A percentile compares a stretch with the other conserved stretches of the same genome.
Evolutionary conservation across 2,888 invertebrate species (phyloP).

Genomic region (Dinocampus coccinellae): DNA sequence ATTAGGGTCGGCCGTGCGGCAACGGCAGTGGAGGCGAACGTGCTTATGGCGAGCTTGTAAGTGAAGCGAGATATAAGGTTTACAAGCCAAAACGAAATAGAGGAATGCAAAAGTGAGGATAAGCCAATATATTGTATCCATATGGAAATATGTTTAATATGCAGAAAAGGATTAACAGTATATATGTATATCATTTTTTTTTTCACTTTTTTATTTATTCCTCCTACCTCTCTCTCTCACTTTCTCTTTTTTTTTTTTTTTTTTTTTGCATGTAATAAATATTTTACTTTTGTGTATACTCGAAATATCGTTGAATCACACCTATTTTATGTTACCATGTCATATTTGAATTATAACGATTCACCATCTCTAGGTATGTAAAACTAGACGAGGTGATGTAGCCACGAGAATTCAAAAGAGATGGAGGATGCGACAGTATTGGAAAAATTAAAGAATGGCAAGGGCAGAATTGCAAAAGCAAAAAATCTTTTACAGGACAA

Average conservation of each 20-base stretch:
- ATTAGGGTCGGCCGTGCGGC: conserved; percentile 58
- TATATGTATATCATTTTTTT: neutral
- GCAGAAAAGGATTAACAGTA: neutral
- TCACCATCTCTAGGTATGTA: conserved; percentile 56
- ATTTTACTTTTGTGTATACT: too few species aligned
- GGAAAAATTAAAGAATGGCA: neutral
- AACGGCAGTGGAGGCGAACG: conserved; percentile 42
- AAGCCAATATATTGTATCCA: neutral
- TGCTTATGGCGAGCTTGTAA: conserved; percentile 48
- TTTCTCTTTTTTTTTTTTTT: too few species aligned
- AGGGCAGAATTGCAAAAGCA: neutral
- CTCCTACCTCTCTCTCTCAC: too few species aligned
- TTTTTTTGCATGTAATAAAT: too few species aligned
- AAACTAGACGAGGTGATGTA: conserved; percentile 53
- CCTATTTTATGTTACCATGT: too few species aligned
- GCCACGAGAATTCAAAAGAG: neutral
- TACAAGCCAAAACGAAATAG: conserved; percentile 25
- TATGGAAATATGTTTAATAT: neutral
- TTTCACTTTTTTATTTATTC: too few species aligned
- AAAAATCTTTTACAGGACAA: neutral
- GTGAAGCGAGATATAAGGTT: conserved; percentile 37
- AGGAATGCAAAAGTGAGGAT: neutral
- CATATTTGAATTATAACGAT: too few species aligned
- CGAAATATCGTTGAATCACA: too few species aligned
- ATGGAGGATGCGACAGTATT: neutral